Conservation (phyloP, 2,888 invertebrate species). For the Coremacera marginata region DNA sequence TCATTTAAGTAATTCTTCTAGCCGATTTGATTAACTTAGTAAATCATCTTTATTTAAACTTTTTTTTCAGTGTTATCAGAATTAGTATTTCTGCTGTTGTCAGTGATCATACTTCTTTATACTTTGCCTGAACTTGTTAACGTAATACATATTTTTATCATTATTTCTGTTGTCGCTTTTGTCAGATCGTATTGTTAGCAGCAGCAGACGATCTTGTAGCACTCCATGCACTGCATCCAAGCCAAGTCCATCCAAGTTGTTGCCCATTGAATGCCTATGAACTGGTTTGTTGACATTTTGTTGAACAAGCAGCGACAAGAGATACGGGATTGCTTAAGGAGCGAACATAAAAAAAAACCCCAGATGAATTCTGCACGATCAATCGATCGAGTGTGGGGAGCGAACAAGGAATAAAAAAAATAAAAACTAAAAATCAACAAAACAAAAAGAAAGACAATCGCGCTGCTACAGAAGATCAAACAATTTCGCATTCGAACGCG, state of each 20-base stretch:
- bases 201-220: not conserved
- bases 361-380: not conserved
- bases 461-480: conserved; percentile 31
- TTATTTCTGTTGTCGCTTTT: conserved; percentile 17
- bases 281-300: conserved; percentile 36
- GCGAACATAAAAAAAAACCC: not conserved
- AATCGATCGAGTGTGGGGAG: not conserved
- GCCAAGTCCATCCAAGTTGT: not conserved
- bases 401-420: not conserved
- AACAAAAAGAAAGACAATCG: not conserved
- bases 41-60: no score
- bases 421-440: not conserved
- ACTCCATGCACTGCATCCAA: not conserved
- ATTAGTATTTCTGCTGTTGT: not conserved
- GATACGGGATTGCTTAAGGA: conserved; percentile 14
- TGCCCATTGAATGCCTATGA: not conserved
- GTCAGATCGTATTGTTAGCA: conserved; percentile 28
- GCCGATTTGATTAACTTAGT: no score
- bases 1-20: no score
- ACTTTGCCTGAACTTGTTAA: conserved; percentile 18
- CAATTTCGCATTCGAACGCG: conserved; percentile 38
- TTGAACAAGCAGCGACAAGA: not conserved
- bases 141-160: conserved; percentile 31
- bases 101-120: not conserved
- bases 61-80: not conserved